A percentile compares a stretch with the other conserved stretches of the same genome.
phyloP scores from a whole-genome alignment of 64 coral and sea anemone species.

The Cladopsammia gracilis region DNA sequence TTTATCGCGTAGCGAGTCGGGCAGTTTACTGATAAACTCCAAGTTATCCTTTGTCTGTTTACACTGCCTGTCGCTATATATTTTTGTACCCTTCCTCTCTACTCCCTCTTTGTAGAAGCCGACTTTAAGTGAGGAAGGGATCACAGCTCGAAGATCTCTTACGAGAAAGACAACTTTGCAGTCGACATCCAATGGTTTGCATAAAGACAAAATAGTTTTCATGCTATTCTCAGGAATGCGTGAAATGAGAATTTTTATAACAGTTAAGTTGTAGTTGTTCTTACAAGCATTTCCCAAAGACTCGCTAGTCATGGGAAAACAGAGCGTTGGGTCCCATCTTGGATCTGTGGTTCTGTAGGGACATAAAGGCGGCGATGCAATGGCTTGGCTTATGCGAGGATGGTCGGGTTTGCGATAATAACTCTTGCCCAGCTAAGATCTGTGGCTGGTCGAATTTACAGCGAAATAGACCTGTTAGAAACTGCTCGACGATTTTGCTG shows the following conservation, averaged over 20 bases:
- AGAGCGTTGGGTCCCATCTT: background rate
- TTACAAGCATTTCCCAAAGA: background rate
- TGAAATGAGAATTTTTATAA: background rate
- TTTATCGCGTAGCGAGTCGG: background rate
- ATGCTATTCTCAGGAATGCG: constrained; percentile 7
- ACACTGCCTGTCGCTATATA: constrained; percentile 1
- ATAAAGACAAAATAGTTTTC: background rate
- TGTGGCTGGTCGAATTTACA: constrained; percentile 10
- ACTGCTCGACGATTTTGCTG: background rate
- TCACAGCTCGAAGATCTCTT: background rate
- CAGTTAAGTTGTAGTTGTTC: constrained; percentile 4
- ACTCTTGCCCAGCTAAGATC: background rate
- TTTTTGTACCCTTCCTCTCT: background rate
- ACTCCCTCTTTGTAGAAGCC: background rate
- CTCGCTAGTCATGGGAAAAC: background rate
- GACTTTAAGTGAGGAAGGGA: background rate
- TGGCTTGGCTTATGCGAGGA: constrained; percentile 2
- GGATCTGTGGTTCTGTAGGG: background rate
- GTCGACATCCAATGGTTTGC: background rate
- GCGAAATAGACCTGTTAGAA: background rate
- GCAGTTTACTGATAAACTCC: background rate
- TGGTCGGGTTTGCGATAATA: constrained; percentile 2
- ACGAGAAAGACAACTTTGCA: background rate
- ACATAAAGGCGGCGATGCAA: constrained; percentile 10
- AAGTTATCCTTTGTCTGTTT: background rate